These are phyloP conservation scores for Lithophane semibrunnea DNA, from an alignment of 2,888 invertebrate genomes.

Conservation along the genomic window DNA sequence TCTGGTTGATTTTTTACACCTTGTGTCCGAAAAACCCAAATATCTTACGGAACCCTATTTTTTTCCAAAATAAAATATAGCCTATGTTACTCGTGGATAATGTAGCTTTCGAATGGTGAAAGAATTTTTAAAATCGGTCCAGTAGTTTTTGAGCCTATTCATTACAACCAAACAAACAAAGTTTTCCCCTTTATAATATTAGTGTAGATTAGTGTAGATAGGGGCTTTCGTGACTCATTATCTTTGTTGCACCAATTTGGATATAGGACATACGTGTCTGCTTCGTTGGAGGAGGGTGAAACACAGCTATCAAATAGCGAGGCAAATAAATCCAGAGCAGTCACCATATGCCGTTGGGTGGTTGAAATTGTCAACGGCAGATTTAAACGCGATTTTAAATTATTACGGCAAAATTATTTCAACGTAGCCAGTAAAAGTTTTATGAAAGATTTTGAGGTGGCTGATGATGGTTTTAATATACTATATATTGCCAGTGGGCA, in stretches of 20 bases:
- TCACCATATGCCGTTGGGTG: conserved; percentile 16
- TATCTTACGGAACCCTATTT: too few species aligned
- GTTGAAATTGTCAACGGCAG: not conserved
- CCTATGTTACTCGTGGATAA: too few species aligned
- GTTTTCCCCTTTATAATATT: too few species aligned
- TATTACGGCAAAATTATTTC: not conserved
- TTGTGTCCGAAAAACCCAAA: too few species aligned
- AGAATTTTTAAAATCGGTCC: too few species aligned
- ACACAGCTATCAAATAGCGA: conserved; percentile 23
- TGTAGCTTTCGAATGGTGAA: too few species aligned
- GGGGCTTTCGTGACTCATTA: conserved; percentile 19
- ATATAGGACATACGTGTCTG: conserved; percentile 21
- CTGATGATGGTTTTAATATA: not conserved
- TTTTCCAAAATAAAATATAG: too few species aligned
- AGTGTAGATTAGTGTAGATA: too few species aligned
- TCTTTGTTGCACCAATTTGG: conserved; percentile 26
- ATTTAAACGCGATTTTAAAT: not conserved
- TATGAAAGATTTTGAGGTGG: not conserved
- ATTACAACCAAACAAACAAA: too few species aligned
- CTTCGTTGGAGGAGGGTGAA: conserved; percentile 28
- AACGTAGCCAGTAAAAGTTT: not conserved
- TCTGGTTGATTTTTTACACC: too few species aligned
- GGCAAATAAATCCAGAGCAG: conserved; percentile 40
- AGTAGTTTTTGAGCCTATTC: too few species aligned
- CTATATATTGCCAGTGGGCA: too few species aligned